These are phyloP conservation scores for Isurus oxyrinchus DNA, from an alignment of 2,113 vertebrate genomes.

Conservation along the genomic window DNA sequence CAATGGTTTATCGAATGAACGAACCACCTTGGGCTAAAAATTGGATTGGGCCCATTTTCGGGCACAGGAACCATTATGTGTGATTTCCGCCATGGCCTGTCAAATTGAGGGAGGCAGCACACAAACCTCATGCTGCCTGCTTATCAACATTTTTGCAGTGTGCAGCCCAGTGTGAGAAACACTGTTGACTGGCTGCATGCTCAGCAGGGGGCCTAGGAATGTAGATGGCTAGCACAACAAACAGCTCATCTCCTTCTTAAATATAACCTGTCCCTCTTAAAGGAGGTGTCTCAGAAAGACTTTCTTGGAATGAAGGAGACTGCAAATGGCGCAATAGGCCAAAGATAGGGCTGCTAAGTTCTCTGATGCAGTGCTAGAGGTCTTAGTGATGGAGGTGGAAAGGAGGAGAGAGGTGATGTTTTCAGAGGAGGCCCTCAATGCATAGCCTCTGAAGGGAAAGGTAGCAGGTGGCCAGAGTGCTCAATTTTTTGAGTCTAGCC, in stretches of 20 bases:
- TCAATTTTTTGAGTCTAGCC: neutral
- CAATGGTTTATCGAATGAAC: neutral
- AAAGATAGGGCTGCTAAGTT: too few relatives aligned
- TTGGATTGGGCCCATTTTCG: neutral
- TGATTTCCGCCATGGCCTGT: neutral
- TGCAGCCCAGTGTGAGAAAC: neutral
- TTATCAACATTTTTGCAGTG: neutral
- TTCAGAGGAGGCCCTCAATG: neutral
- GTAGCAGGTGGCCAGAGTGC: neutral
- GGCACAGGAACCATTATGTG: neutral
- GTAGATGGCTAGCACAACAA: neutral
- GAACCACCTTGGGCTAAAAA: neutral
- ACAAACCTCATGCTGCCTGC: neutral
- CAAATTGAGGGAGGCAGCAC: neutral
- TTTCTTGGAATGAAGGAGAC: too few relatives aligned
- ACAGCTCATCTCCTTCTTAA: neutral
- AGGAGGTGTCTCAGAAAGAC: too few relatives aligned
- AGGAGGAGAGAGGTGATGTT: neutral
- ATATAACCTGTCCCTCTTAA: too few relatives aligned
- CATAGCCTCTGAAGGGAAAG: neutral
- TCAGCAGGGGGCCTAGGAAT: neutral
- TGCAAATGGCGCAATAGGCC: too few relatives aligned
- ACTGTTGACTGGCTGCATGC: neutral
- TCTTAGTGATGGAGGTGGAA: neutral
- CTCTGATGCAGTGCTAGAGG: too few relatives aligned